Conservation (phyloP, 1,140 invertebrate species). For the Drosophila truncata region DNA sequence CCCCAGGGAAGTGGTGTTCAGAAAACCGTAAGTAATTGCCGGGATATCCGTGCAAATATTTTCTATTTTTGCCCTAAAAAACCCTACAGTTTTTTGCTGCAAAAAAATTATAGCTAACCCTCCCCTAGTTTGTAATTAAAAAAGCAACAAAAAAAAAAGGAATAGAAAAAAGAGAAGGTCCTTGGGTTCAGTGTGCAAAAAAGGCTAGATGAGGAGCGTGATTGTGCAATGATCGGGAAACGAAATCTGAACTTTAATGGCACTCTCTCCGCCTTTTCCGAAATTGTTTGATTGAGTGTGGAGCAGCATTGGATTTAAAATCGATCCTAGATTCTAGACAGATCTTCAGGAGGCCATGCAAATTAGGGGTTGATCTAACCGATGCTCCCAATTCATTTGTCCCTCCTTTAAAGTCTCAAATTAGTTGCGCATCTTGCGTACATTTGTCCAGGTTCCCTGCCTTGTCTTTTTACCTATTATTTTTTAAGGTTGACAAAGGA, state of each 20-base stretch:
- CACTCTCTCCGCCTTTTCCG: constrained; percentile 21
- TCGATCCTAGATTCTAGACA: neutral
- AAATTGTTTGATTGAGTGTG: constrained; percentile 61
- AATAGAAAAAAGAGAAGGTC: constrained; percentile 27
- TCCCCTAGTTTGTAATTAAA: constrained; percentile 72
- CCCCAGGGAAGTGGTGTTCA: constrained; percentile 43
- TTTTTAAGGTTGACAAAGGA: constrained; percentile 53
- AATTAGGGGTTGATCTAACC: constrained; percentile 35
- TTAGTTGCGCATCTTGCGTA: constrained; percentile 57
- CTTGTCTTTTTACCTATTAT: constrained; percentile 31
- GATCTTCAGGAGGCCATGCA: constrained; percentile 25
- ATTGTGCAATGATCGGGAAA: constrained; percentile 58
- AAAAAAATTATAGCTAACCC: constrained; percentile 40
- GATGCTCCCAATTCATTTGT: constrained; percentile 49
- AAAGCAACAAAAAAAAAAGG: constrained; percentile 45
- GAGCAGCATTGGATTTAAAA: constrained; percentile 24
- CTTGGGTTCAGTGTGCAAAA: constrained; percentile 66
- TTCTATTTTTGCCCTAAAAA: constrained; percentile 76
- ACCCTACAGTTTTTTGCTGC: constrained; percentile 29
- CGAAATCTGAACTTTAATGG: constrained; percentile 45
- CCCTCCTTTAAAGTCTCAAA: constrained; percentile 40
- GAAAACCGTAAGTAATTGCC: constrained; percentile 78
- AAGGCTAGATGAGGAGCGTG: constrained; percentile 76
- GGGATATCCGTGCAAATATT: constrained; percentile 81
- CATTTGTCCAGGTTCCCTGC: constrained; percentile 16